Conservation (phyloP, 1,140 invertebrate genomes). For the Theocolax elegans region DNA sequence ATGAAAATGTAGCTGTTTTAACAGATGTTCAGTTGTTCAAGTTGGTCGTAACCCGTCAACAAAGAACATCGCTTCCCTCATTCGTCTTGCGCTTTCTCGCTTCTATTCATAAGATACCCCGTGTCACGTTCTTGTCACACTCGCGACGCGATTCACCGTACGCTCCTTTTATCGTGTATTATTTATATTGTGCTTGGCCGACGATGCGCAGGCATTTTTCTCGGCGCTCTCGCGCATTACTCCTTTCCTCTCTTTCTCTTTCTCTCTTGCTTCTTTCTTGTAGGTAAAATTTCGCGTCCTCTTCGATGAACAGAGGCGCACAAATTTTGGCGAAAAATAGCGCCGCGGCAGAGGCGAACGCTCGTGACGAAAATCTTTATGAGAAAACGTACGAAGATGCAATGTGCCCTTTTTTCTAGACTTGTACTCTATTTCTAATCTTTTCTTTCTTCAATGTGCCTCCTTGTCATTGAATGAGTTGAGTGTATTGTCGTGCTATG, state of each 20-base stretch:
- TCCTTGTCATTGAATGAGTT: too few species aligned
- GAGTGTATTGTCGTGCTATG: too few species aligned
- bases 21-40: too few species aligned
- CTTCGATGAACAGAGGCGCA: too few species aligned
- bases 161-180: not conserved
- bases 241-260: too few species aligned
- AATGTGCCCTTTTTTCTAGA: not conserved
- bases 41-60: too few species aligned
- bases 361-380: constrained; percentile 6
- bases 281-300: not conserved
- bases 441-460: too few species aligned
- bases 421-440: too few species aligned
- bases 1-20: constrained; percentile 19
- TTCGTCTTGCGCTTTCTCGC: too few species aligned
- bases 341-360: not conserved
- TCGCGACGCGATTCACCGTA: not conserved
- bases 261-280: too few species aligned
- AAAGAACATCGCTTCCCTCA: too few species aligned
- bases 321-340: not conserved
- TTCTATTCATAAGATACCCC: constrained; percentile 2
- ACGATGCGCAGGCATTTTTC: not conserved
- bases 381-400: not conserved
- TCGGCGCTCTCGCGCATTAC: too few species aligned
- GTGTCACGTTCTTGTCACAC: not conserved
- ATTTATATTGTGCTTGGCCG: not conserved